Evolutionary conservation across 1,140 invertebrate species (phyloP).

Genomic region (Pogonomyrmex barbatus): DNA sequence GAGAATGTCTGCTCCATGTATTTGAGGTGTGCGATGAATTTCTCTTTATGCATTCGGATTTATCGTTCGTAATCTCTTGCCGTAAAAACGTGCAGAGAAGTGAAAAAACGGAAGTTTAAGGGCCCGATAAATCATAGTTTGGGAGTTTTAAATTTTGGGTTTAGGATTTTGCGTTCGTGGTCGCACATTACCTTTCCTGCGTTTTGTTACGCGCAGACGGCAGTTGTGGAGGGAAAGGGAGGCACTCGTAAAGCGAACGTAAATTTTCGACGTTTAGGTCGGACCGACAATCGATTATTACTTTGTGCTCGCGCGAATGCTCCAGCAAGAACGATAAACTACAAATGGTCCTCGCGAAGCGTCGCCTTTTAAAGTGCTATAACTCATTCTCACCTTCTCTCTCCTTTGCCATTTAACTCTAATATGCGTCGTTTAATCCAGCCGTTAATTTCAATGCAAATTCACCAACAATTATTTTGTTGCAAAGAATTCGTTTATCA

Average conservation of each 20-base stretch:
- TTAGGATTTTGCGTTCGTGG: constrained; percentile 47
- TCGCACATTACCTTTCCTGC: constrained; percentile 9
- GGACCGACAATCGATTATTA: constrained; percentile 78
- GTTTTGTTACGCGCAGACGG: constrained; percentile 46
- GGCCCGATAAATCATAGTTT: constrained; percentile 64
- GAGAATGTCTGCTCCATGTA: constrained; percentile 7
- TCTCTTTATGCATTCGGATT: constrained; percentile 52
- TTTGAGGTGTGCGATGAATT: constrained; percentile 48
- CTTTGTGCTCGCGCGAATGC: constrained; percentile 70
- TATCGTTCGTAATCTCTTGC: constrained; percentile 48
- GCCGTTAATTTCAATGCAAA: constrained; percentile 37
- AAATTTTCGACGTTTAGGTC: constrained; percentile 78
- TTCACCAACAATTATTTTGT: constrained; percentile 28
- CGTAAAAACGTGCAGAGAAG: constrained; percentile 33
- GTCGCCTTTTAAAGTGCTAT: constrained; percentile 79
- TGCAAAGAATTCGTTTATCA: background rate
- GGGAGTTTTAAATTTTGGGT: constrained; percentile 53
- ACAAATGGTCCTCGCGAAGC: constrained; percentile 70
- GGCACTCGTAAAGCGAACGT: constrained; percentile 77
- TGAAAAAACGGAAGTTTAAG: constrained; percentile 63
- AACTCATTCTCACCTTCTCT: constrained; percentile 73
- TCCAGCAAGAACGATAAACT: constrained; percentile 68
- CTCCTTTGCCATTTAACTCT: constrained; percentile 60
- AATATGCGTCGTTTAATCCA: constrained; percentile 19
- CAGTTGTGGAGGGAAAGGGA: constrained; percentile 19